Percentiles rank a stretch among this genome's conserved stretches.
These are phyloP conservation scores for Selenia dentaria DNA, from an alignment of 2,888 invertebrate species.

Conservation along the genomic window DNA sequence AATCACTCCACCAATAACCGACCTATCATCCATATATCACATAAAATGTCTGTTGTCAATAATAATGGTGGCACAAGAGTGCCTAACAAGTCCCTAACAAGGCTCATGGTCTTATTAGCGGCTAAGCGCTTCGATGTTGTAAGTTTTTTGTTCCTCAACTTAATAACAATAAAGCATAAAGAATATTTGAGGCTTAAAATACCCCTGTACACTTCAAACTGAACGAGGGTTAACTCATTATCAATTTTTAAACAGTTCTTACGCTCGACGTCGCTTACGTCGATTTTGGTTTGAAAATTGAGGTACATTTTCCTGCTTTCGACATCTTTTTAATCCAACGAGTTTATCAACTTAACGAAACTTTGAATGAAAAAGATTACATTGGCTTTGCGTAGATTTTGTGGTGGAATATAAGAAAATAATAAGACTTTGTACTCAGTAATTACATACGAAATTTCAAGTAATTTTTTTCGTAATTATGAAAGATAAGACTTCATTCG, in stretches of 20 bases:
- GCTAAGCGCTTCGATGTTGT: not conserved
- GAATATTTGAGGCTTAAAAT: not conserved
- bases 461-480: no score
- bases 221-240: constrained; percentile 15
- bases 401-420: constrained; percentile 4
- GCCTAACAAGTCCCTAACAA: no score
- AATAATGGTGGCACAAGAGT: not conserved
- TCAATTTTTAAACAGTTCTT: constrained; percentile 21
- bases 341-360: constrained; percentile 21
- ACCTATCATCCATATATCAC: constrained; percentile 21
- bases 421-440: no score
- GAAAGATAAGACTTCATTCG: no score
- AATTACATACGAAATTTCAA: no score
- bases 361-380: no score
- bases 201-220: not conserved
- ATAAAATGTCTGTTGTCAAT: constrained; percentile 36
- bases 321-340: constrained; percentile 19
- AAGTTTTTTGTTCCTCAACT: no score
- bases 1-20: constrained; percentile 40
- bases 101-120: not conserved
- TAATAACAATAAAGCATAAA: no score
- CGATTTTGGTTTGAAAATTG: constrained; percentile 10
- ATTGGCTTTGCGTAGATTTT: constrained; percentile 14
- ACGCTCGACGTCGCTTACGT: constrained; percentile 14
- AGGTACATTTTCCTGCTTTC: constrained; percentile 15